Base-by-base conservation (phyloP, 2,888 invertebrate genomes). In the Lucinisca nassula region DNA sequence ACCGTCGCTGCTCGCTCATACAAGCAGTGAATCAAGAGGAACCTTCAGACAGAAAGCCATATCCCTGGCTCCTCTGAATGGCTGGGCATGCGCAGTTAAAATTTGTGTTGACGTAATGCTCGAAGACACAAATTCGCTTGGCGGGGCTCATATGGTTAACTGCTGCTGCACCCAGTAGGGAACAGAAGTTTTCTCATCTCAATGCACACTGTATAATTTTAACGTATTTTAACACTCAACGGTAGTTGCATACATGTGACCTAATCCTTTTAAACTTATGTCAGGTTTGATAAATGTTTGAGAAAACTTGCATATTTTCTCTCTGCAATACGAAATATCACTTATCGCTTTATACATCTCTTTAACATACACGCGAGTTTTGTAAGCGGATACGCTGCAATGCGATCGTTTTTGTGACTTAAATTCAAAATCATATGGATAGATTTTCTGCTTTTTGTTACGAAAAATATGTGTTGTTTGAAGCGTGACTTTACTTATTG, bases 231-330 rank as follows among this genome's bases (percentile, higher is more conserved):
- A 67, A 32, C 35, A 35, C 67, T 32, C 32, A 32, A 35, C 12
- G 32, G 30, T 35, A 67, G n/a, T 35, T 67, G 17, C 35, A 67
- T 67, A 35, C 67, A 6, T 67, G 67, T 82, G 77, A 77, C 77
- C 45, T 82, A 51, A 85, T 78, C 75, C 51, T 67, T 45, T 38
- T 67, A n/a, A n/a, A 55, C 45, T 45, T 49, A 40, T 87, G 87
- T 80, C 87, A 87, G 83, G 10, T 70, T 24, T 82, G 86, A 86
- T 86, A 58, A 76, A 82, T 86, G 74, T 67, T 51, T 79, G 51
- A 80, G 77, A 87, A 80, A 80, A 77, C 74, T 81, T 58, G 77
- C 80, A 80, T 81, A 76, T 79, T 83, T 77, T 80, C 67, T 67
- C 74, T 55, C 77, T 72, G 73, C 49, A 81, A 72, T 49, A 73